Base-by-base conservation (phyloP, 53 echinoderm and acorn worm species). In the Stichopus horrens region DNA sequence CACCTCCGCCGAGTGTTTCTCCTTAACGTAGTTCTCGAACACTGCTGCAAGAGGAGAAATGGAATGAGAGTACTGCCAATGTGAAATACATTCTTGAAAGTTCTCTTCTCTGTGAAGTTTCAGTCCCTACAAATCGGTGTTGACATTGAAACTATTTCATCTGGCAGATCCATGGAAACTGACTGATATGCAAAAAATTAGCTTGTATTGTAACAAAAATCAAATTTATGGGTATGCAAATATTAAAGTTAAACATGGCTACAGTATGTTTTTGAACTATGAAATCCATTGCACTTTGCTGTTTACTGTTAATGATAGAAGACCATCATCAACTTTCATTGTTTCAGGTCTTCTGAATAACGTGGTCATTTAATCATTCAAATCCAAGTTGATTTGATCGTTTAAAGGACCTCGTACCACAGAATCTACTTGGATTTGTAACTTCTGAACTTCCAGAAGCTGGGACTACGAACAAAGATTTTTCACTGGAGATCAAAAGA, bases 1-100 rank as follows among this genome's bases (percentile, higher is more conserved):
- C 21, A 97, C 55, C 53, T 95, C 97, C 23, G 88, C 88, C 68
- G 73, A 80, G 85, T 97, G 97, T 58, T 97, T 95, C 84, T 95
- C 92, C 11, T 57, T 73, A 18, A 89, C 88, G 78, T 97, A 97
- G 3, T 92, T 83, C 87, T 97, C 92, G 83, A 97, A 93, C 18
- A 97, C 91, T 60, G 54, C 97, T 97, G 79, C 0, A 58, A 79
- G 55, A 54, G 54, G 11, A 89, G 22, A 74, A 37, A 86, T 74
- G 8, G 59, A 9, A 0, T 59, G 59, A 59, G 59, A 59, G 8
- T 59, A 8, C 4, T 59, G 8, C 59, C 59, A 59, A 59, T 59
- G 59, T 37, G 37, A 37, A 11, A 59, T 59, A 9, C 11, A 59
- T 9, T 8, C 11, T 59, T 59, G 59, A 59, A 59, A 9, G 8